Conservation (phyloP, 2,888 invertebrate species). For the Tetragonisca angustula region DNA sequence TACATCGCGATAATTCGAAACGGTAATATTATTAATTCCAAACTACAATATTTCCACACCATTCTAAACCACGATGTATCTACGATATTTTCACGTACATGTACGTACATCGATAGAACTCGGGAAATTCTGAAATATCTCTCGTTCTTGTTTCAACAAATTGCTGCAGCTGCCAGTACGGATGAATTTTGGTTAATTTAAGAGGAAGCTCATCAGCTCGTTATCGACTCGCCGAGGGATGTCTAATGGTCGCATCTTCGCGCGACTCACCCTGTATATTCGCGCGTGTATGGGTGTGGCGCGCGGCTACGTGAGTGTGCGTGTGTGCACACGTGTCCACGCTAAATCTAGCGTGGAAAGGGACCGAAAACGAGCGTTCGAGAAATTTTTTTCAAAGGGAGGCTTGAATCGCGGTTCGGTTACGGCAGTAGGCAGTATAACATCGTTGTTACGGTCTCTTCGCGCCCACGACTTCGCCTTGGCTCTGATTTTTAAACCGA, state of each 20-base stretch:
- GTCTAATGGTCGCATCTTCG: not conserved
- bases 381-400: slow-evolving; percentile 27
- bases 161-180: too few species aligned
- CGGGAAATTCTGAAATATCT: too few species aligned
- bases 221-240: not conserved
- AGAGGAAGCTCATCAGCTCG: not conserved
- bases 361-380: not conserved
- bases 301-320: too few species aligned
- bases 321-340: slow-evolving; percentile 17
- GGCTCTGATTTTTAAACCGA: not conserved
- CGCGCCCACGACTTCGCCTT: not conserved
- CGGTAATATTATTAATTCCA: too few species aligned
- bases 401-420: slow-evolving; percentile 17
- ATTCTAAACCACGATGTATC: too few species aligned
- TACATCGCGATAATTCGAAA: too few species aligned
- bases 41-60: too few species aligned
- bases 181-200: too few species aligned
- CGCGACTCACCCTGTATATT: not conserved
- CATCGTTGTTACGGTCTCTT: slow-evolving; percentile 26
- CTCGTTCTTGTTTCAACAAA: too few species aligned
- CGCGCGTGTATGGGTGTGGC: not conserved
- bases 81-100: too few species aligned
- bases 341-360: slow-evolving; percentile 44
- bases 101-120: too few species aligned
- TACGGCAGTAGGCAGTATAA: not conserved